Base-by-base conservation (phyloP, 2,888 invertebrate genomes). In the Amphipoea oculea region DNA sequence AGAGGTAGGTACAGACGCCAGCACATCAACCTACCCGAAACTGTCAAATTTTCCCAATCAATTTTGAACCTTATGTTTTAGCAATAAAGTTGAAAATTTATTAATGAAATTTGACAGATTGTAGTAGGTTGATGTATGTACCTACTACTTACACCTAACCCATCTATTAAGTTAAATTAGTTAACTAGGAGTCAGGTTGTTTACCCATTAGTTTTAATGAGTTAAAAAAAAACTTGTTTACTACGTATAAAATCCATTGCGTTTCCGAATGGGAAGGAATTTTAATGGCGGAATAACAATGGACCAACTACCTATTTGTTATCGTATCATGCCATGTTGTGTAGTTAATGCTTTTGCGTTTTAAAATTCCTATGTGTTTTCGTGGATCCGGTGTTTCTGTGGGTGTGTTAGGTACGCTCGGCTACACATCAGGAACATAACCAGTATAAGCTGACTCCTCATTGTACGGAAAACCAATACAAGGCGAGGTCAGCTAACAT, bases 361-460 rank as follows among this genome's bases (percentile, higher is more conserved):
- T 80, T 73, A 84, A 83, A 75, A 84, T 80, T 76, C 62, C 54
- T 70, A n/a, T 69, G 45, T 83, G 83, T 83, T 83, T 83, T 84
- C 29, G 60, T 72, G n/a, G 14, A 29, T 14, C 23, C 29, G 40
- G 20, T 62, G 54, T 42, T 77, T 71, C 40, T n/a, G 62, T 17
- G 71, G 71, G 62, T n/a, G 40, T 17, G 54, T 40, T 70, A 40
- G 36, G 17, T 71, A n/a, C 57, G 11, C 11, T 11, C 23, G 23
- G n/a, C n/a, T 57, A n/a, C 23, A 23, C 4, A 11, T n/a, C 11
- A 57, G 57, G 23, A 23, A 57, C n/a, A n/a, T 1, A n/a, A 60
- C 57, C n/a, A 60, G n/a, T 60, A n/a, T n/a, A 60, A n/a, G 11
- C 57, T 60, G n/a, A 11, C 12, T 11, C 12, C 57, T 60, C 11